Conservation (phyloP, 2,888 invertebrate species). For the Biston betularia region DNA sequence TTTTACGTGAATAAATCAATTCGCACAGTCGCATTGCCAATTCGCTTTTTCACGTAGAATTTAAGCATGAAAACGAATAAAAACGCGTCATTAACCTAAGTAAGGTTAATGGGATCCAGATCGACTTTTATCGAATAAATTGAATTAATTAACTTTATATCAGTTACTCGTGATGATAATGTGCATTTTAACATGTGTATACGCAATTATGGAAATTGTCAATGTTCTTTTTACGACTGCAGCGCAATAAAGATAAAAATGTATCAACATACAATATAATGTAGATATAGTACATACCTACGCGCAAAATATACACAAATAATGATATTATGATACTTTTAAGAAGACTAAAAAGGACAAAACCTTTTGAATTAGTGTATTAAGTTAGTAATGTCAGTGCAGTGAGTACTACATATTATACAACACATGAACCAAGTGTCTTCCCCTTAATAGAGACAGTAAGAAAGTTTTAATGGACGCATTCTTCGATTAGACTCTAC, state of each 20-base stretch:
- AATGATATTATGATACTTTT: too few species aligned
- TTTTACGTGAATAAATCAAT: constrained; percentile 22
- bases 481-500: too few species aligned
- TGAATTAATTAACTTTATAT: constrained; percentile 55
- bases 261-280: constrained; percentile 10
- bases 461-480: too few species aligned
- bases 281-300: background rate
- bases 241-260: constrained; percentile 56
- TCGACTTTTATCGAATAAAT: constrained; percentile 43
- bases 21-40: constrained; percentile 62
- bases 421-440: too few species aligned
- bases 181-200: constrained; percentile 54
- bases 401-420: too few species aligned
- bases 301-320: too few species aligned
- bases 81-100: constrained; percentile 22
- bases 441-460: too few species aligned
- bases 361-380: too few species aligned
- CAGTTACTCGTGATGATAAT: constrained; percentile 53
- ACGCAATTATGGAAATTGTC: constrained; percentile 61
- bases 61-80: constrained; percentile 24
- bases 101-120: constrained; percentile 31
- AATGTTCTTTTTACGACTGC: constrained; percentile 56
- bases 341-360: too few species aligned
- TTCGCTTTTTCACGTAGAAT: constrained; percentile 54
- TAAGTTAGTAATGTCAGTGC: too few species aligned